Base-by-base conservation (phyloP, 2,113 vertebrate species). In the Poeciliopsis occidentalis region DNA sequence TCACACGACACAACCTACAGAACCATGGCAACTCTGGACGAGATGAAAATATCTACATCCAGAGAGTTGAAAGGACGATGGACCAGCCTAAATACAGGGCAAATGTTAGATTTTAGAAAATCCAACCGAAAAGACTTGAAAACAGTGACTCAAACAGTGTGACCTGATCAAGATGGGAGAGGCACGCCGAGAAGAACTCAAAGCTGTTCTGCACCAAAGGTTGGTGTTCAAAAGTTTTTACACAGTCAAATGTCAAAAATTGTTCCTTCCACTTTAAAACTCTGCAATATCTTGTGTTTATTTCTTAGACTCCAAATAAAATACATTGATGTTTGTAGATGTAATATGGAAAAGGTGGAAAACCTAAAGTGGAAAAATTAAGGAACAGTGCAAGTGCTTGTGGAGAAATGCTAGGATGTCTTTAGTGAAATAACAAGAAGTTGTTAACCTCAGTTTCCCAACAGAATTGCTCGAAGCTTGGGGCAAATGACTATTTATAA, bases 401-500 rank as follows among this genome's bases (percentile, higher is more conserved):
- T 69, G 64, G 51, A 71, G 84, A 85, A 86, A 75, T 76, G 76
- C 47, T 27, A 80, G 69, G 61, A 67, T 76, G 73, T 81, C 85
- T 84, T 72, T 22, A 12, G 63, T 74, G 60, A 62, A 64, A 81
- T 75, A 75, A 69, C 81, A 69, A 69, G 79, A 69, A 60, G 61
- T 61, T 76, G 19, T 44, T 51, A 73, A 69, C 79, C 65, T 17
- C 17, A 11, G 63, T 84, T 60, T 80, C 81, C 80, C 79, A 86
- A 68, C 78, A 51, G 63, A 87, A 78, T 67, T 60, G 61, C 73
- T 79, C 67, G 69, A 73, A 82, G 83, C 81, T 61, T n/a, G n/a
- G 19, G 73, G 76, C 81, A 2, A 34, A 68, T 54, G 8, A 6
- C 80, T 85, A 75, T 90, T 88, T 89, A 73, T 88, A 76, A 81